Conservation (phyloP, 2,113 vertebrate species). For the Toxotes jaculatrix region DNA sequence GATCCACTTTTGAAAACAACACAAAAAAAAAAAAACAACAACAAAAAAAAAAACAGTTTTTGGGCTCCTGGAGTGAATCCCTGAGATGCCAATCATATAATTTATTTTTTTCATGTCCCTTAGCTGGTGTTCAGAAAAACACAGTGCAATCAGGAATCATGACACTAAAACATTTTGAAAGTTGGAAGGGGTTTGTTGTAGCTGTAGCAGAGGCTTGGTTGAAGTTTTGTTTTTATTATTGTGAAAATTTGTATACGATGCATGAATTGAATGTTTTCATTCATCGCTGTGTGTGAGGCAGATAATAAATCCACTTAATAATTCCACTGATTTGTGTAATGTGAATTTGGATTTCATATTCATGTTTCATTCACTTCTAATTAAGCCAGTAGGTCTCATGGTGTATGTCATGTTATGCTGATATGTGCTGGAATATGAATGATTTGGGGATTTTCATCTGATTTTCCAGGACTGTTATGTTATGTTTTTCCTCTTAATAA, state of each 20-base stretch:
- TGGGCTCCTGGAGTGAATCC: not conserved
- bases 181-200: not conserved
- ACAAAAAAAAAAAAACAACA: no score
- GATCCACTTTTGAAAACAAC: not conserved
- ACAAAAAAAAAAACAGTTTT: no score
- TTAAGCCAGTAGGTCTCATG: not conserved
- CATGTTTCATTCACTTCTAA: not conserved
- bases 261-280: not conserved
- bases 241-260: not conserved
- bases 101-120: not conserved
- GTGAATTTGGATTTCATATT: not conserved
- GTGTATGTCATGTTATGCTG: not conserved
- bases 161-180: not conserved
- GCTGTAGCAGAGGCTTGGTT: not conserved
- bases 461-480: not conserved
- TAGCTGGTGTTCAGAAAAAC: not conserved
- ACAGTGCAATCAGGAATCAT: not conserved
- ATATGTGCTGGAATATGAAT: not conserved
- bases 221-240: not conserved
- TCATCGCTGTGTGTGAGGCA: not conserved
- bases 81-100: not conserved
- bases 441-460: not conserved
- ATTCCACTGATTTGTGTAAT: not conserved
- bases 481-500: not conserved
- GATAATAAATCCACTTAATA: not conserved